phyloP scores from a whole-genome alignment of 2,113 vertebrate species.

The Corythoichthys intestinalis region DNA sequence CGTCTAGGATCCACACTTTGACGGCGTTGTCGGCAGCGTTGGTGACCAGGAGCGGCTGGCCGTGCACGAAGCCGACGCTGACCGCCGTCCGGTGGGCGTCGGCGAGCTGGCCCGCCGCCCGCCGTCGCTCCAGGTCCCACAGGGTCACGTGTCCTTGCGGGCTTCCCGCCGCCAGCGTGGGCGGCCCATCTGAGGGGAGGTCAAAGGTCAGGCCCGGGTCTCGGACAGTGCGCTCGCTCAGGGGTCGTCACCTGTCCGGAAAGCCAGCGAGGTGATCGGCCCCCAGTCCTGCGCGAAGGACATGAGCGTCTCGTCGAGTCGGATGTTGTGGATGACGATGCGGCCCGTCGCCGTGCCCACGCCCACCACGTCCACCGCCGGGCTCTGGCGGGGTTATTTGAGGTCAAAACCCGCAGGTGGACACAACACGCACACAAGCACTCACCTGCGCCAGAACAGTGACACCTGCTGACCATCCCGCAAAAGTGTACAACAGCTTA shows the following conservation, averaged over 20 bases:
- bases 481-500: constrained; percentile 85
- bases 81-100: constrained; percentile 83
- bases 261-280: constrained; percentile 87
- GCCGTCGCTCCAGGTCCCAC: constrained; percentile 90
- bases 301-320: constrained; percentile 89
- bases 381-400: constrained; percentile 74
- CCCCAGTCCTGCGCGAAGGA: constrained; percentile 96
- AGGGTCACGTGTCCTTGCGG: constrained; percentile 90
- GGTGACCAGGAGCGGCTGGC: constrained; percentile 87
- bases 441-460: constrained; percentile 72
- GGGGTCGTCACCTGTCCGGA: constrained; percentile 81
- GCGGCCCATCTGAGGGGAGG: constrained; percentile 80
- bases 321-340: constrained; percentile 91
- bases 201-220: neutral
- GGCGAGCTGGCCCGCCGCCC: constrained; percentile 85
- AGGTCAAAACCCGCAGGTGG: neutral
- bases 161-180: constrained; percentile 87
- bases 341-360: constrained; percentile 83
- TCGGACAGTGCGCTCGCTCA: neutral
- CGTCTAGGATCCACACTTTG: constrained; percentile 95
- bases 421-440: too few species aligned
- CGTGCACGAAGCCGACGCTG: constrained; percentile 86
- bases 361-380: constrained; percentile 89
- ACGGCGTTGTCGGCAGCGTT: constrained; percentile 92
- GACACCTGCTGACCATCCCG: constrained; percentile 83